phyloP scores from a whole-genome alignment of 2,797 vertebrate species.

The Monodelphis domestica region DNA sequence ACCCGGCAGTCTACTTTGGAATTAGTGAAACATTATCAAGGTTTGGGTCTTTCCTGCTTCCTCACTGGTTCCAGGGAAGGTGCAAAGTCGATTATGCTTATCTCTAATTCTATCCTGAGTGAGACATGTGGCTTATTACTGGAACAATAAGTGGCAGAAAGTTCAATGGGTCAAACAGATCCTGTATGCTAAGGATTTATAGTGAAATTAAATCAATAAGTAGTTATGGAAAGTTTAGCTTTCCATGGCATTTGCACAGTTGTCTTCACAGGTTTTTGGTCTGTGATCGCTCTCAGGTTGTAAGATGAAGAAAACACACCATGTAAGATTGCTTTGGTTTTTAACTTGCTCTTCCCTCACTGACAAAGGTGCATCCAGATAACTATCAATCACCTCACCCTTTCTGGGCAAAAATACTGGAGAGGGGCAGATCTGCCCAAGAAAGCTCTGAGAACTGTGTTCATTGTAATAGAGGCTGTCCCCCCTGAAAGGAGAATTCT shows the following conservation, averaged over 20 bases:
- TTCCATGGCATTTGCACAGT: background rate
- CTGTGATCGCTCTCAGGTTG: background rate
- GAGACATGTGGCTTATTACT: slow-evolving; percentile 37
- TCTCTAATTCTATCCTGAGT: slow-evolving; percentile 12
- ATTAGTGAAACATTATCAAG: slow-evolving; percentile 25
- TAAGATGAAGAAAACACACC: background rate
- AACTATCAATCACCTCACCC: background rate
- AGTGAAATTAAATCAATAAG: background rate
- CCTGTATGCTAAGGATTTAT: background rate
- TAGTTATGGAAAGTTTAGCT: slow-evolving; percentile 1
- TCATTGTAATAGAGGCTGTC: background rate
- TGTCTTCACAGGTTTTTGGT: slow-evolving; percentile 22
- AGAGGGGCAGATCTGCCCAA: background rate
- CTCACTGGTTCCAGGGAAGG: background rate
- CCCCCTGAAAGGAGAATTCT: background rate
- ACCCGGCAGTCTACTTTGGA: background rate
- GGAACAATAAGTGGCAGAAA: slow-evolving; percentile 34
- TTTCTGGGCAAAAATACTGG: no score
- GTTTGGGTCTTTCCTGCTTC: slow-evolving; percentile 20
- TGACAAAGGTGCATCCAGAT: background rate
- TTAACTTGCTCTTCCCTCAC: background rate
- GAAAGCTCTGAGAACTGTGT: background rate
- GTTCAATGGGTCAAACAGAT: slow-evolving; percentile 11
- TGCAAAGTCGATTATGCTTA: slow-evolving; percentile 69
- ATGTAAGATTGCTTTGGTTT: slow-evolving; percentile 5